phyloP scores from a whole-genome alignment of 1,140 invertebrate genomes.

The Meloidogyne chitwoodi region DNA sequence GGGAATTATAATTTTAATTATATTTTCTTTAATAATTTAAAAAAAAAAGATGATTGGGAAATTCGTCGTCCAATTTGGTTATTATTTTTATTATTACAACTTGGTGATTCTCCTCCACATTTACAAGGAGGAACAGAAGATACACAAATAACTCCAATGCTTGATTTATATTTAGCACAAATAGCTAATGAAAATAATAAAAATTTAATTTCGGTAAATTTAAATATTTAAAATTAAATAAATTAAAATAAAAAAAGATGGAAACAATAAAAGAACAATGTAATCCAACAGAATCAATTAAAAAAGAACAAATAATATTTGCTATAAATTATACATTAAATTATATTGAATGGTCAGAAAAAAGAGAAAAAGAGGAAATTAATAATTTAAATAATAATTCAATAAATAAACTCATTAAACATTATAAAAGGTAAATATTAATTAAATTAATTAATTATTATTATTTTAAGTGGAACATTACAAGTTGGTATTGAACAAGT shows the following conservation, averaged over 20 bases:
- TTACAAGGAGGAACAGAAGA: background rate
- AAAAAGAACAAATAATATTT: conserved; percentile 30
- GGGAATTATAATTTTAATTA: too few species aligned
- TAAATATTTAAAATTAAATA: background rate
- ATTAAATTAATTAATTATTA: background rate
- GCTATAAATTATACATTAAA: conserved; percentile 46
- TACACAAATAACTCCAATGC: conserved; percentile 28
- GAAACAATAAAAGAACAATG: conserved; percentile 39
- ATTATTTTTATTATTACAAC: conserved; percentile 40
- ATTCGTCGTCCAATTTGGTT: conserved; percentile 36
- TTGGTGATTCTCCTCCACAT: conserved; percentile 24
- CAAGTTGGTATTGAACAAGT: background rate
- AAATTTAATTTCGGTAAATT: conserved; percentile 28
- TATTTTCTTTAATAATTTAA: too few species aligned
- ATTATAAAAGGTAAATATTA: background rate
- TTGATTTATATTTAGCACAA: conserved; percentile 37
- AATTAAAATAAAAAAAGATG: conserved; percentile 15
- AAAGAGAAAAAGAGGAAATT: background rate
- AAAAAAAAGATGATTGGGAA: conserved; percentile 31
- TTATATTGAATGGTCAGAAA: conserved; percentile 42
- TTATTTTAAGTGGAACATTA: background rate
- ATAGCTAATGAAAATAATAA: conserved; percentile 33
- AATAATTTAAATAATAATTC: background rate
- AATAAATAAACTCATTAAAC: background rate
- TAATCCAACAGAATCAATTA: conserved; percentile 26